Percentiles rank a stretch among this genome's conserved stretches.
phyloP scores from a whole-genome alignment of 2,113 vertebrate genomes.

The Paedocypris sp. region DNA sequence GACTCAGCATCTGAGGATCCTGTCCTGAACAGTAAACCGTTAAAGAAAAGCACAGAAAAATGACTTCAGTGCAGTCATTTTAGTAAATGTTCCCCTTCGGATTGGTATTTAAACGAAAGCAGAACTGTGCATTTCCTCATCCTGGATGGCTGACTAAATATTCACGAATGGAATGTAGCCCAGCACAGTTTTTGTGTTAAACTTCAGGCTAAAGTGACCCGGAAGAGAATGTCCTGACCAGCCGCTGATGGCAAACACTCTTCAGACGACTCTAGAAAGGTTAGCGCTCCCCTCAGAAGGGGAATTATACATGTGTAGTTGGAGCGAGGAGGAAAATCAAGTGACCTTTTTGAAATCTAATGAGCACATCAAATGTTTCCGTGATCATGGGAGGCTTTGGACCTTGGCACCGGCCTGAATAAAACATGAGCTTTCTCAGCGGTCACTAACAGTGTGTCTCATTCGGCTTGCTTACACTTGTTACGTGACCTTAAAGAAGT shows the following conservation, averaged over 20 bases:
- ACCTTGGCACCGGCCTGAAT: conserved; percentile 31
- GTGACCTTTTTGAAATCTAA: conserved; percentile 38
- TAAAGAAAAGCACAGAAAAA: too few relatives aligned
- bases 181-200: too few relatives aligned
- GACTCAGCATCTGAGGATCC: too few relatives aligned
- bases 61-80: too few relatives aligned
- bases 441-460: conserved; percentile 20
- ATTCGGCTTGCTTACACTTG: neutral
- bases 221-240: neutral
- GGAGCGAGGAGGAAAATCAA: conserved; percentile 15
- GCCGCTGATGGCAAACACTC: conserved; percentile 3
- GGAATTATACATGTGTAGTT: conserved; percentile 25
- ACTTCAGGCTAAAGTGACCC: neutral
- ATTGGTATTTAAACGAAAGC: too few relatives aligned
- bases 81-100: too few relatives aligned
- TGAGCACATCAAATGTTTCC: conserved; percentile 32
- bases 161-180: too few relatives aligned
- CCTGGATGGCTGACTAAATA: too few relatives aligned
- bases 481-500: conserved; percentile 26
- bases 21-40: too few relatives aligned
- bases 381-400: conserved; percentile 32
- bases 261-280: conserved; percentile 26
- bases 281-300: conserved; percentile 30
- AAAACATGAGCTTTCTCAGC: conserved; percentile 28
- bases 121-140: too few relatives aligned